phyloP scores from a whole-genome alignment of 2,888 invertebrate species.

The Trissonchulus latispiculum region DNA sequence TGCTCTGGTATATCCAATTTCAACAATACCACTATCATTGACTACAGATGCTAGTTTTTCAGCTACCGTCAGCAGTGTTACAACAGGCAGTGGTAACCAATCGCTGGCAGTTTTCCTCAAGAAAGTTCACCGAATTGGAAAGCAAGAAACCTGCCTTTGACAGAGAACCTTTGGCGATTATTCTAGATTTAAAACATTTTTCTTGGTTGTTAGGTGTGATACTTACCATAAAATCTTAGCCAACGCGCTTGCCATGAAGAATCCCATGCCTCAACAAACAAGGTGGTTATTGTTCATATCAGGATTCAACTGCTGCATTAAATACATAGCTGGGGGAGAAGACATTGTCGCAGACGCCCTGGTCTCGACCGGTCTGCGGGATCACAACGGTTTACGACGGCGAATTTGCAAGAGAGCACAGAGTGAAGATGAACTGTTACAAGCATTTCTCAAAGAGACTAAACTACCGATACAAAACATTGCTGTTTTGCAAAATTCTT shows the following conservation, averaged over 20 bases:
- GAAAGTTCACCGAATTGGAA: slow-evolving; percentile 14
- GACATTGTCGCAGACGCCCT: neutral
- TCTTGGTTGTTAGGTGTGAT: neutral
- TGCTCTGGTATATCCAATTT: slow-evolving; percentile 1
- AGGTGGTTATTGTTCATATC: neutral
- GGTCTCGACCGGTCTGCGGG: neutral
- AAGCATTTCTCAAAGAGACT: neutral
- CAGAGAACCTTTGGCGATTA: slow-evolving; percentile 1
- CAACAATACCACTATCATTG: neutral
- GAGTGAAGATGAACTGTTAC: neutral
- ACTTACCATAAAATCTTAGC: neutral
- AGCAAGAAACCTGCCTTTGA: slow-evolving; percentile 13
- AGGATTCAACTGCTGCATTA: neutral
- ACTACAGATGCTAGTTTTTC: slow-evolving; percentile 3
- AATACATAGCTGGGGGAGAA: neutral
- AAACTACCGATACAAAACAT: neutral
- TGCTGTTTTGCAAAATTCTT: neutral
- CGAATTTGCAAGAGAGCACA: no score
- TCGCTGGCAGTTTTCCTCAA: slow-evolving; percentile 10
- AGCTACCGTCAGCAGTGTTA: slow-evolving; percentile 7
- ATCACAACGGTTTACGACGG: neutral
- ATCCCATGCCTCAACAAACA: slow-evolving; percentile 15
- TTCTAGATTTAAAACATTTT: neutral
- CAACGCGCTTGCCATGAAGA: neutral
- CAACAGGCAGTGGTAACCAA: slow-evolving; percentile 8